Conservation (phyloP, 2,888 invertebrate genomes). For the Pyrrhosoma nymphula region DNA sequence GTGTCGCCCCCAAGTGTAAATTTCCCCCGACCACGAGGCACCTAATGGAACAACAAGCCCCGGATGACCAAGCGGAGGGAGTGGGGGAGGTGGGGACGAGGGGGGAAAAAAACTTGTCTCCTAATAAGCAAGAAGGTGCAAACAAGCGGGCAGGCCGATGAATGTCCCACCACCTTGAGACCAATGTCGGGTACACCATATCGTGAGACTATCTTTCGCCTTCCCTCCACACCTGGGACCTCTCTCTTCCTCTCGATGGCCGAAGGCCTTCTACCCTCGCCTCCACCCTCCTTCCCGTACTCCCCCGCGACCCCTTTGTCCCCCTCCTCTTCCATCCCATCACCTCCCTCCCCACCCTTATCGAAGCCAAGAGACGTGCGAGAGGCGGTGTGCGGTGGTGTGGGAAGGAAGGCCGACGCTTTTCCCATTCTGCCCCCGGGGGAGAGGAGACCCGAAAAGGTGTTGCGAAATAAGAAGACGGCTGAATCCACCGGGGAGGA, state of each 20-base stretch:
- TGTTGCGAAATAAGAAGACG: constrained; percentile 14
- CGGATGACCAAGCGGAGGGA: constrained; percentile 10
- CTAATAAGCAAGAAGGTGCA: constrained; percentile 67
- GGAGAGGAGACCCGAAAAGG: not conserved
- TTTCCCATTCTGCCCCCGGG: not conserved
- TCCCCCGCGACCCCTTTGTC: constrained; percentile 15
- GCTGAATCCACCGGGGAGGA: not conserved
- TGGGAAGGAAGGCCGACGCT: not conserved
- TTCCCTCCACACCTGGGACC: constrained; percentile 50
- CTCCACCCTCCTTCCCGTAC: not conserved
- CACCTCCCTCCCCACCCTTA: not conserved
- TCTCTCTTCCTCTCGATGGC: not conserved
- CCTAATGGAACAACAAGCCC: constrained; percentile 66
- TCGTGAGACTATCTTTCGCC: constrained; percentile 62
- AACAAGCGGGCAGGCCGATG: constrained; percentile 65
- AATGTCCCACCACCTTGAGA: constrained; percentile 67
- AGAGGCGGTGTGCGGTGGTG: not conserved
- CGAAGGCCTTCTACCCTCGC: not conserved
- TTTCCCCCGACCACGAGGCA: constrained; percentile 63
- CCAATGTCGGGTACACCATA: constrained; percentile 62
- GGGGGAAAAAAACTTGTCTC: constrained; percentile 54
- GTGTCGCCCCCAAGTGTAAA: constrained; percentile 40
- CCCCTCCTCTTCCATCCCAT: not conserved
- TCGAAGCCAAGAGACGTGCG: constrained; percentile 6
- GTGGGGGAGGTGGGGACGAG: not conserved